A percentile compares a stretch with the other conserved stretches of the same genome.
Evolutionary conservation across 1,140 invertebrate species (phyloP).

Genomic region (Reticulitermes speratus): DNA sequence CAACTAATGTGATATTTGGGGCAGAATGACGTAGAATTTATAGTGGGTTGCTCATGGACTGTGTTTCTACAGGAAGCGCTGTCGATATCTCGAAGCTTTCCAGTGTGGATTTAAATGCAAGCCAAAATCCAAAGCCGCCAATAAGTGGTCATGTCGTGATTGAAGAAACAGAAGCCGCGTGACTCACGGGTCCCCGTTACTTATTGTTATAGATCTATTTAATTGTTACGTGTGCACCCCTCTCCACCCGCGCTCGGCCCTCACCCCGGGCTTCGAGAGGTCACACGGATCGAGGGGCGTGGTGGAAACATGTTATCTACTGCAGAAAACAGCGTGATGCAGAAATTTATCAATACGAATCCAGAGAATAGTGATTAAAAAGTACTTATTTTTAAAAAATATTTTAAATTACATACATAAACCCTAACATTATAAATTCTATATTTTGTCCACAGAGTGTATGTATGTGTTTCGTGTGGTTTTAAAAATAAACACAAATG

Average conservation of each 20-base stretch:
- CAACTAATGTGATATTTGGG: too few species aligned
- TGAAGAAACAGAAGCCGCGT: constrained; percentile 8
- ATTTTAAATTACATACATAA: too few species aligned
- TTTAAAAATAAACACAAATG: too few species aligned
- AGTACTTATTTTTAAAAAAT: too few species aligned
- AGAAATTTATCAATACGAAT: not conserved
- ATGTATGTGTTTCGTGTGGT: too few species aligned
- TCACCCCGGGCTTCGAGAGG: not conserved
- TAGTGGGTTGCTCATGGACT: not conserved
- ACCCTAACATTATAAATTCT: too few species aligned
- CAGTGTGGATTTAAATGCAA: not conserved
- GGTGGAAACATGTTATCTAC: not conserved
- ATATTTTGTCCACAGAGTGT: too few species aligned
- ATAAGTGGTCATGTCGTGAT: not conserved
- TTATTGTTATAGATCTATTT: constrained; percentile 5
- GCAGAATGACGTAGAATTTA: too few species aligned
- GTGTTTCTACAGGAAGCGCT: not conserved
- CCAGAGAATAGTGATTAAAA: too few species aligned
- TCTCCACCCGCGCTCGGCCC: not conserved
- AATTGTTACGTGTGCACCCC: constrained; percentile 9
- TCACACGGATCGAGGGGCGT: not conserved
- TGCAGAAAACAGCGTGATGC: not conserved
- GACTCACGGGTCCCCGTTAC: constrained; percentile 4
- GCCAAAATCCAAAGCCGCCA: not conserved
- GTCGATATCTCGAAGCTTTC: not conserved